These are phyloP conservation scores for Heterocephalus glaber DNA, from an alignment of 2,113 vertebrate species.

Conservation along the genomic window DNA sequence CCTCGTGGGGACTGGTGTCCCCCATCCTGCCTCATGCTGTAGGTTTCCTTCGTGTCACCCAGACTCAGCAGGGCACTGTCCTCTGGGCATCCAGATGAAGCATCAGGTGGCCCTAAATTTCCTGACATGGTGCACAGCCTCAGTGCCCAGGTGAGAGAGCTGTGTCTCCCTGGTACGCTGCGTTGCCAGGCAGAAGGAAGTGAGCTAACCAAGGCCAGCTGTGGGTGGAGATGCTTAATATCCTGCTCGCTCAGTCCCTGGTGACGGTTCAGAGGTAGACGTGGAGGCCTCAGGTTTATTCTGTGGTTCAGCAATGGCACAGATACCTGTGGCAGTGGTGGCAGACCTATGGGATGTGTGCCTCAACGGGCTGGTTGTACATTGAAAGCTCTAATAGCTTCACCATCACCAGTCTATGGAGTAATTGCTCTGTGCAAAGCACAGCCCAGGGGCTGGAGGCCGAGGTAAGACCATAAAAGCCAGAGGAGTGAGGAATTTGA, in stretches of 20 bases:
- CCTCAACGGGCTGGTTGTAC: neutral
- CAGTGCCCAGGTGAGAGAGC: rapidly evolving
- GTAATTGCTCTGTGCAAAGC: neutral
- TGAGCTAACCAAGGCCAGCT: neutral
- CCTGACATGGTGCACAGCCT: neutral
- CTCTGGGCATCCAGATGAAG: neutral
- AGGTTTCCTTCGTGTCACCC: neutral
- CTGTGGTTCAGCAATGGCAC: neutral
- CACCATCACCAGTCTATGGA: neutral
- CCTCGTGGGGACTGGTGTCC: rapidly evolving
- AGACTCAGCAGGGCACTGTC: neutral
- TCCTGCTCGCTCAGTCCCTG: neutral
- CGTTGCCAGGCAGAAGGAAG: rapidly evolving
- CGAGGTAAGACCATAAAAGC: neutral
- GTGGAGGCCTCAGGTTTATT: too few species aligned
- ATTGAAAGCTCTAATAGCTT: neutral
- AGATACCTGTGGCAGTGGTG: neutral
- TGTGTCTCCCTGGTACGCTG: rapidly evolving
- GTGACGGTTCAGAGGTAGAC: neutral
- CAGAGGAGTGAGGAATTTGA: neutral
- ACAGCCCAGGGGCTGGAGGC: neutral
- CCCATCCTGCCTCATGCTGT: neutral
- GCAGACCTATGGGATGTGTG: neutral
- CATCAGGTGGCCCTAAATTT: neutral
- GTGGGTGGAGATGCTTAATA: rapidly evolving